Base-by-base conservation (phyloP, 2,888 invertebrate genomes). In the Teleiodes luculella region DNA sequence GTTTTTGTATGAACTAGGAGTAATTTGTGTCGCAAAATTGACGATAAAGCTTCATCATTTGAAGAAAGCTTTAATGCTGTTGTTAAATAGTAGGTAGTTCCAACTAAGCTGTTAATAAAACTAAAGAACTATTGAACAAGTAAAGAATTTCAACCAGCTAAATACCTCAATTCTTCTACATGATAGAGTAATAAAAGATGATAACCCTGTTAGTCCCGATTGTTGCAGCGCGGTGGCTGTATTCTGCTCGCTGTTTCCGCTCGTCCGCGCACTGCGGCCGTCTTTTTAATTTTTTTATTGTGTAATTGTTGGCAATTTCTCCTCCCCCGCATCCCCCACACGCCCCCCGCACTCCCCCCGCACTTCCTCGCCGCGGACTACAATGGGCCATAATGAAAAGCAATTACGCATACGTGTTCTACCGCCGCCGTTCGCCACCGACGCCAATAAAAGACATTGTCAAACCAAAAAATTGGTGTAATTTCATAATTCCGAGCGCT, bases 391-490 rank as follows among this genome's bases (percentile, higher is more conserved):
- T 87, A 88, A 88, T 88, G 87, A 87, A 86, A 82, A 86, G 87
- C 87, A 87, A 87, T 88, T 87, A 87, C 86, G 75, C 86, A 86
- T 86, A 88, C 87, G 88, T 86, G 88, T 85, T 79, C 76, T 75
- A n/a, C n/a, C n/a, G n/a, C 74, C 80, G 70, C 71, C 76, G 77
- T 14, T 16, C 39, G 39, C 39, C 39, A 10, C 39, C 10, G 5
- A 14, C 39, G 39, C 18, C 39, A 14, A 84, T 85, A 86, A 83
- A 86, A 86, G 84, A 86, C 82, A 86, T 86, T 85, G 86, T 85
- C 70, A 67, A 66, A 72, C 64, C 67, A 69, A 77, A 82, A 84
- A 86, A 86, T 83, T 83, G 83, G 76, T 76, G 74, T 85, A 83
- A 88, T 86, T 87, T 85, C 77, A 86, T 86, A 87, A 86, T 83